Evolutionary conservation across 2,113 vertebrate species (phyloP), one percentile per base, ranked within the genome.

Genomic region (Callocephalon fimbriatum): DNA sequence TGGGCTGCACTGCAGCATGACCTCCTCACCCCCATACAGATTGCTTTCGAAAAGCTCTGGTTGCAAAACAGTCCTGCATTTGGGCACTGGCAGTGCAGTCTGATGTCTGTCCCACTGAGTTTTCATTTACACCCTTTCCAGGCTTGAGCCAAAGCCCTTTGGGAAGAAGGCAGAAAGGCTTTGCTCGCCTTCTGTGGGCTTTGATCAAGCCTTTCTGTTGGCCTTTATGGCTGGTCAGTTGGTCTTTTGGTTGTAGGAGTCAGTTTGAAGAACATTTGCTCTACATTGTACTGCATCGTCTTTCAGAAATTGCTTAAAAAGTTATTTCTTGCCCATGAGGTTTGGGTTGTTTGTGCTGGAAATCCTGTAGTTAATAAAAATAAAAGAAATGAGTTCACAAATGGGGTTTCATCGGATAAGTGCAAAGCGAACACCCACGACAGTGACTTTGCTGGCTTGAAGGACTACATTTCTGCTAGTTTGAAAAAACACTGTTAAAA

Each of bases 371-470:
- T 56, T 86, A 76, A 66, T 72, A 48, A 87, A 86, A 90, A 62
- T 54, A 51, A 87, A 85, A 82, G 9, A 83, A 67, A 20, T 20
- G 1, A 54, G 29, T 88, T 86, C 54, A 29, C 18, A 62, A 83
- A 54, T 0, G 6, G 51, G 11, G 6, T 73, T 93, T 76, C 35
- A 16, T 12, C 50, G 71, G 56, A 32, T 17, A 68, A 88, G 50
- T 44, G 59, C 54, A 79, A 66, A 83, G 58, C 44, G 75, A 71
- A n/a, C 10, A 16, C 19, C 54, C 32, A 29, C 1, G 35, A 93
- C 45, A 65, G 59, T 80, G 86, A 65, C 73, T 78, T 78, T 74
- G 37, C 45, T 88, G 68, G 26, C 72, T 88, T 56, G 72, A 81
- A 79, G 66, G 48, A 54, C 61, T 65, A 9, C 4, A 15, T 70